These are phyloP conservation scores for Drosophila arizonae DNA, from an alignment of 1,140 invertebrate genomes.

Conservation along the genomic window DNA sequence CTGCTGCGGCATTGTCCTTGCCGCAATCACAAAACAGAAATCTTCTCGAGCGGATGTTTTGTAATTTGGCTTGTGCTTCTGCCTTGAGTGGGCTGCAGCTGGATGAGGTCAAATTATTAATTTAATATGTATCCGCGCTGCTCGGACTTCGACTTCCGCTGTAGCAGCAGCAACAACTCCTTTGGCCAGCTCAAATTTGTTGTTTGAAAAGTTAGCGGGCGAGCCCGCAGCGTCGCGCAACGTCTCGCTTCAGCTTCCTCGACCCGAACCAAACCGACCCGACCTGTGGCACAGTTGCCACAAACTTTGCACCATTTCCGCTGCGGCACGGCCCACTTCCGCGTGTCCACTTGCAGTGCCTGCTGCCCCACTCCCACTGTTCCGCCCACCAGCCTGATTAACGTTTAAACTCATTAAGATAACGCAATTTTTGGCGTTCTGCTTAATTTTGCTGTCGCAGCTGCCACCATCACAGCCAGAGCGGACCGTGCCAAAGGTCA, in stretches of 20 bases:
- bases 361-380: neutral
- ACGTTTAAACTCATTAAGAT: slow-evolving; percentile 82
- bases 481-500: slow-evolving; percentile 61
- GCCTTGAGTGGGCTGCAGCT: slow-evolving; percentile 33
- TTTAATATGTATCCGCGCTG: slow-evolving; percentile 77
- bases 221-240: slow-evolving; percentile 8
- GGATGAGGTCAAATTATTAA: slow-evolving; percentile 80
- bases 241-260: too few relatives aligned
- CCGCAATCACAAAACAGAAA: slow-evolving; percentile 74
- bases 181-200: slow-evolving; percentile 39
- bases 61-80: slow-evolving; percentile 48
- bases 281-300: slow-evolving; percentile 58
- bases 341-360: slow-evolving; percentile 10
- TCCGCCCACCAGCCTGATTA: slow-evolving; percentile 62
- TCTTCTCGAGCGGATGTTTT: slow-evolving; percentile 66
- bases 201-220: slow-evolving; percentile 54
- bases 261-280: neutral
- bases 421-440: slow-evolving; percentile 75
- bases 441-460: slow-evolving; percentile 67
- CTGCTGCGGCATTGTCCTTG: slow-evolving; percentile 59
- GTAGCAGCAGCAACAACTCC: slow-evolving; percentile 21
- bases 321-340: slow-evolving; percentile 39
- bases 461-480: slow-evolving; percentile 43
- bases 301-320: slow-evolving; percentile 69
- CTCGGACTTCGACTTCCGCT: slow-evolving; percentile 68